A percentile compares a stretch with the other conserved stretches of the same genome.
phyloP scores from a whole-genome alignment of 1,140 invertebrate genomes.

The Leptestheria dahalacensis region DNA sequence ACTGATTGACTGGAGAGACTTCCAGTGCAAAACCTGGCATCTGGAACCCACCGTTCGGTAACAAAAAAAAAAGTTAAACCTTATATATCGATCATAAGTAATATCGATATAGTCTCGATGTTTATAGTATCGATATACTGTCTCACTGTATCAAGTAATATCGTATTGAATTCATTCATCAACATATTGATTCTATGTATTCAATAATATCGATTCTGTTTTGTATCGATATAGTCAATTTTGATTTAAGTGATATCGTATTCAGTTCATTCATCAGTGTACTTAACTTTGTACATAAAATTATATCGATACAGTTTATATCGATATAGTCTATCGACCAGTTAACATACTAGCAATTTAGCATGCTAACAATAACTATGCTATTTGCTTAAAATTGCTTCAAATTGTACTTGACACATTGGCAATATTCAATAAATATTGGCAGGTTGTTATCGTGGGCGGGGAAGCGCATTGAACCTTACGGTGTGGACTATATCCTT shows the following conservation, averaged over 20 bases:
- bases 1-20: slow-evolving; percentile 79
- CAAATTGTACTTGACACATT: not conserved
- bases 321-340: too few species aligned
- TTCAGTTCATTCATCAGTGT: too few species aligned
- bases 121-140: too few species aligned
- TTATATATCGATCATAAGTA: too few species aligned
- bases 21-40: slow-evolving; percentile 92
- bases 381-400: not conserved
- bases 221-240: too few species aligned
- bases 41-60: slow-evolving; percentile 90
- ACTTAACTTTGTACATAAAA: slow-evolving; percentile 21
- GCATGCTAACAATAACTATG: not conserved
- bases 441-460: slow-evolving; percentile 78
- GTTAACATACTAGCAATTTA: too few species aligned
- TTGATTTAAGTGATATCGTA: too few species aligned
- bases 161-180: too few species aligned
- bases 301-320: not conserved
- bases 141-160: too few species aligned
- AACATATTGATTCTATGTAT: too few species aligned
- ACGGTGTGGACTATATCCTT: slow-evolving; percentile 92
- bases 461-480: slow-evolving; percentile 89
- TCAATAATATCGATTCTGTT: too few species aligned
- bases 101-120: too few species aligned
- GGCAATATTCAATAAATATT: slow-evolving; percentile 19
- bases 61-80: slow-evolving; percentile 24